Percentiles rank a stretch among this genome's conserved stretches.
phyloP scores from a whole-genome alignment of 2,888 invertebrate species.

The Ischnus inquisitorius region DNA sequence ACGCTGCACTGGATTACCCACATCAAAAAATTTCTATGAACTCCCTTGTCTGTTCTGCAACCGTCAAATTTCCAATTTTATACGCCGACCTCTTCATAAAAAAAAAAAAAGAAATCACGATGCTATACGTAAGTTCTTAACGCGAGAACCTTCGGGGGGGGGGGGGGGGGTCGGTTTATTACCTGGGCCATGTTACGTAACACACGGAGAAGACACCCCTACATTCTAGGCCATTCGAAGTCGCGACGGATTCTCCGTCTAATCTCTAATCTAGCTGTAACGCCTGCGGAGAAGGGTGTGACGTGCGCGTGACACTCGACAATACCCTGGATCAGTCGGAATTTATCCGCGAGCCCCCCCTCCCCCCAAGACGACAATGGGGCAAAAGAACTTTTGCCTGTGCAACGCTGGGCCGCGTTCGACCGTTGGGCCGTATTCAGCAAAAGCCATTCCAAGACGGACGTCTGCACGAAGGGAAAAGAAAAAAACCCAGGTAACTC shows the following conservation, averaged over 20 bases:
- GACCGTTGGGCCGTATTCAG: background rate
- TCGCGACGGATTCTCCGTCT: conserved; percentile 29
- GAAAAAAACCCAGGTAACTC: background rate
- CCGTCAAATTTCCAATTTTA: background rate
- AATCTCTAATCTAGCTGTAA: conserved; percentile 62
- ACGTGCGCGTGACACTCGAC: conserved; percentile 57
- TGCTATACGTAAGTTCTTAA: background rate
- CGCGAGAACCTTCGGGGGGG: background rate
- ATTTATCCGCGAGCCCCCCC: conserved; percentile 56
- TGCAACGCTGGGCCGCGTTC: conserved; percentile 3
- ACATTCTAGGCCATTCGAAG: background rate
- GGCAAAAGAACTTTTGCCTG: background rate
- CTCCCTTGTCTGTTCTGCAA: conserved; percentile 14
- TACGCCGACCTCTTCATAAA: conserved; percentile 10
- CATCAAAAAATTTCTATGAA: conserved; percentile 39
- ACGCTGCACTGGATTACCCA: background rate
- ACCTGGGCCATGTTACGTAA: conserved; percentile 54
- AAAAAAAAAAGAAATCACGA: background rate
- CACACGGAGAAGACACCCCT: background rate
- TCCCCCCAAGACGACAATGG: conserved; percentile 1
- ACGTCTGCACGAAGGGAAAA: background rate
- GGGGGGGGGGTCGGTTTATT: conserved; percentile 35
- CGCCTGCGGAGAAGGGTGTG: conserved; percentile 26
- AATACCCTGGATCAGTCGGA: conserved; percentile 65
- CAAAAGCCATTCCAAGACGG: background rate